phyloP scores from a whole-genome alignment of 1,140 invertebrate species.

The Tetranychus urticae region DNA sequence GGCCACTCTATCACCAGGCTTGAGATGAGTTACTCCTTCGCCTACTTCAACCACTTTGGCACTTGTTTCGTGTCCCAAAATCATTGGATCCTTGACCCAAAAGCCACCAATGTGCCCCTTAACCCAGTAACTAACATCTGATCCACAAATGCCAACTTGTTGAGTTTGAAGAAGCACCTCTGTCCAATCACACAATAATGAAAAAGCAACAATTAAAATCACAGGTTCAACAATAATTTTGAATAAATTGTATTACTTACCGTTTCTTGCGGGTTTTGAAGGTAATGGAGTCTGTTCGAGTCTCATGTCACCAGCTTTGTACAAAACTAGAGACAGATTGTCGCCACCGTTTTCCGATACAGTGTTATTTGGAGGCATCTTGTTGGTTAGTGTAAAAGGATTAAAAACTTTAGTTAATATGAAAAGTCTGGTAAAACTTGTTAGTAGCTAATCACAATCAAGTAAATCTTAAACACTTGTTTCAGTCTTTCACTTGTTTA shows the following conservation, averaged over 20 bases:
- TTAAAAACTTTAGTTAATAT: too few species aligned
- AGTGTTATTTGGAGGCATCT: too few species aligned
- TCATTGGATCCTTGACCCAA: slow-evolving; percentile 53
- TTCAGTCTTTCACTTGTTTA: too few species aligned
- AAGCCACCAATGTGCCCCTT: slow-evolving; percentile 58
- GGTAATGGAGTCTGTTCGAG: slow-evolving; percentile 5
- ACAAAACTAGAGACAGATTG: slow-evolving; percentile 5
- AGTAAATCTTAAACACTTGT: too few species aligned
- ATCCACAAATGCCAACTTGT: slow-evolving; percentile 83
- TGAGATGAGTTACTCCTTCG: slow-evolving; percentile 43
- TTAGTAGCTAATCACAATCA: too few species aligned
- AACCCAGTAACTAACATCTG: slow-evolving; percentile 74
- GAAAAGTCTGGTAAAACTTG: too few species aligned
- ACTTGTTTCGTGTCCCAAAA: slow-evolving; percentile 67
- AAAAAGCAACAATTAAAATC: too few species aligned
- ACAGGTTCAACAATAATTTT: not conserved
- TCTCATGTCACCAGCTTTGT: slow-evolving; percentile 3
- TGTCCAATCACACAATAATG: not conserved
- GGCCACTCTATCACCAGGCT: slow-evolving; percentile 62
- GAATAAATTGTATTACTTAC: not conserved
- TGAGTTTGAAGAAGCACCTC: slow-evolving; percentile 33
- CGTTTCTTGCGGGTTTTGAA: not conserved
- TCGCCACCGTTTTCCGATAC: not conserved
- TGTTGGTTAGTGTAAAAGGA: too few species aligned
- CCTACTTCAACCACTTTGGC: slow-evolving; percentile 44